Conservation (phyloP, 2,888 invertebrate species). For the Leptinotarsa haldemani region DNA sequence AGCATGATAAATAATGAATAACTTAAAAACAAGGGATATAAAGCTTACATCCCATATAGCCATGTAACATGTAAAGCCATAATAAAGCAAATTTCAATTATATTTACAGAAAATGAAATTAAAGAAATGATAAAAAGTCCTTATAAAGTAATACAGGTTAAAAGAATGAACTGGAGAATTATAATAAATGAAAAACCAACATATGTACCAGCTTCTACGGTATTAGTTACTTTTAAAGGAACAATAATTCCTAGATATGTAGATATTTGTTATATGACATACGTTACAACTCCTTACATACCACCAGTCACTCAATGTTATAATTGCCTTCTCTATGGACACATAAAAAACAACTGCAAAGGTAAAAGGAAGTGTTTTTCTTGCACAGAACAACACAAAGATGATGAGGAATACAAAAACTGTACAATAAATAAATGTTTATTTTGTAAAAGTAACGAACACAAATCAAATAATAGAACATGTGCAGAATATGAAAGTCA, state of each 20-base stretch:
- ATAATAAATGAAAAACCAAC: background rate
- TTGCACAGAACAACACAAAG: background rate
- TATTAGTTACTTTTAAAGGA: slow-evolving; percentile 11
- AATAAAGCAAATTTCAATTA: no score
- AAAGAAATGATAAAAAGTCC: slow-evolving; percentile 5
- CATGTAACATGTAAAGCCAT: no score
- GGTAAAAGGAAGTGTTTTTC: slow-evolving; percentile 13
- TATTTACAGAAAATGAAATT: background rate
- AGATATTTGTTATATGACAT: no score
- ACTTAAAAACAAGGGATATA: no score
- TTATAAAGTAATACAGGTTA: background rate
- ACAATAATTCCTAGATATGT: no score
- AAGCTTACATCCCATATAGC: no score
- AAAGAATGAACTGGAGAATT: slow-evolving; percentile 9
- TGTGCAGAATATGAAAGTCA: no score
- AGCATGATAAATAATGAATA: no score
- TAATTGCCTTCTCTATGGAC: slow-evolving; percentile 9
- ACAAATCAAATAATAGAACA: no score
- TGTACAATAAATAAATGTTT: background rate
- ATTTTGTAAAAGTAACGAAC: no score
- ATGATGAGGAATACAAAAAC: background rate
- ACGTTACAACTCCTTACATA: no score
- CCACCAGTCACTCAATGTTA: no score
- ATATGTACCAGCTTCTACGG: slow-evolving; percentile 6
- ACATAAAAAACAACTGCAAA: slow-evolving; percentile 10